A percentile compares a stretch with the other conserved stretches of the same genome.
phyloP scores from a whole-genome alignment of 2,888 invertebrate species.

The Drepanosiphum platanoidis region DNA sequence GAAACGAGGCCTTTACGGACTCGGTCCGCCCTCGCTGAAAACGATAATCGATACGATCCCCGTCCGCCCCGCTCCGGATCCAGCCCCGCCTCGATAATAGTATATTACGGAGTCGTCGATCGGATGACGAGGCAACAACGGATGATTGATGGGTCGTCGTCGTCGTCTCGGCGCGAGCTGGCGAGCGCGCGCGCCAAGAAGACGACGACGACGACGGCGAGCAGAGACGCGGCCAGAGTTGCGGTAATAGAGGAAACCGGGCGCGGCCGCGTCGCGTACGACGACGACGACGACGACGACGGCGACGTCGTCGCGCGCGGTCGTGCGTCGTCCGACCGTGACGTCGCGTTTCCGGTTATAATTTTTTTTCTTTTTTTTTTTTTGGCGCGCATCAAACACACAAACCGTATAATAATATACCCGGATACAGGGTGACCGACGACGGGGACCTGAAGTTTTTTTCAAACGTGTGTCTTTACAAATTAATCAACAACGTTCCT shows the following conservation, averaged over 20 bases:
- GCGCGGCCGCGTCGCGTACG: not conserved
- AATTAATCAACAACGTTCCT: no score
- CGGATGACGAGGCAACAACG: not conserved
- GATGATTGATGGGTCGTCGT: constrained; percentile 49
- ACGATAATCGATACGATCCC: no score
- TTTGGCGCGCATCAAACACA: constrained; percentile 45
- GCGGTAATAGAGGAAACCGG: not conserved
- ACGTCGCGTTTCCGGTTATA: constrained; percentile 57
- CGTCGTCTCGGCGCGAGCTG: constrained; percentile 33
- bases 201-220: not conserved
- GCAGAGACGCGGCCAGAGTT: not conserved
- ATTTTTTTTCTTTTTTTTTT: constrained; percentile 33
- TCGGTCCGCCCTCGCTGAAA: not conserved
- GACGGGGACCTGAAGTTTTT: no score
- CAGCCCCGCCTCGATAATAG: no score
- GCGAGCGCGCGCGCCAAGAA: constrained; percentile 18
- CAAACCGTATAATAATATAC: not conserved
- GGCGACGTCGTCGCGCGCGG: constrained; percentile 54
- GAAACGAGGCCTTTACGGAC: no score
- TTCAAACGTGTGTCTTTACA: no score
- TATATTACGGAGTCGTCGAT: constrained; percentile 36
- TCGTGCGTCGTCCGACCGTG: constrained; percentile 31
- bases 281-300: no score
- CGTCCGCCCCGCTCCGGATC: no score
- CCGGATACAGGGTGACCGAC: not conserved